Evolutionary conservation across 2,888 invertebrate genomes (phyloP), one percentile per base, ranked within the genome.

Genomic region (Harpalus rubripes): DNA sequence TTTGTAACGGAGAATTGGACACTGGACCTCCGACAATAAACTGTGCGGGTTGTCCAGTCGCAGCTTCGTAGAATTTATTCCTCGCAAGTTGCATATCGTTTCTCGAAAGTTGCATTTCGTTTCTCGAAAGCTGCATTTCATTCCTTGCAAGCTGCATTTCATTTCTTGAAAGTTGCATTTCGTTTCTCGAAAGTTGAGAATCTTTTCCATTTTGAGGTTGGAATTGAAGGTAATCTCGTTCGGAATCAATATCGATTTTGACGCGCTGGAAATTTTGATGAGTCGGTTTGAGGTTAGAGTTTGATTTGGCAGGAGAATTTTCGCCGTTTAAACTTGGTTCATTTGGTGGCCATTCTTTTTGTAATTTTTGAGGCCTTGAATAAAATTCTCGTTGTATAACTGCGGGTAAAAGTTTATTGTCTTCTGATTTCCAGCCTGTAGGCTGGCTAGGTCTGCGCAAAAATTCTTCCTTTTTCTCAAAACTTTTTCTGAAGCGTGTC

Each of bases 391-490:
- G 93, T 86, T 94, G 94, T 59, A 94, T 93, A 79, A 92, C 91
- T 0, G 89, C 59, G 12, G 86, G 82, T 5, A 87, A 86, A 41
- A 86, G 85, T 41, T 86, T 87, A 63, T 92, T 90, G 85, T 91
- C 91, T 81, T 91, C 92, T 2, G 41, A 59, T 87, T 92, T 92
- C 93, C 93, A 94, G 83, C 93, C 94, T 83, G 92, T 93, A 26
- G 95, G 94, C 88, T 94, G 93, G 90, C 93, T 94, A 3, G 96
- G 95, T 87, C 96, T 93, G 89, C 95, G 94, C 85, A 98, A 93
- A 91, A 98, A 98, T 88, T 97, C 97, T 90, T 97, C 97, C 90
- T 97, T 97, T 90, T 97, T 96, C 90, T 97, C 97, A 88, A 96
- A 95, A 89, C 96, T 97, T 90, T 96, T 96, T 87, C 96, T 94